These are phyloP conservation scores for Synanthedon formicaeformis DNA, from an alignment of 2,888 invertebrate species.

Conservation along the genomic window DNA sequence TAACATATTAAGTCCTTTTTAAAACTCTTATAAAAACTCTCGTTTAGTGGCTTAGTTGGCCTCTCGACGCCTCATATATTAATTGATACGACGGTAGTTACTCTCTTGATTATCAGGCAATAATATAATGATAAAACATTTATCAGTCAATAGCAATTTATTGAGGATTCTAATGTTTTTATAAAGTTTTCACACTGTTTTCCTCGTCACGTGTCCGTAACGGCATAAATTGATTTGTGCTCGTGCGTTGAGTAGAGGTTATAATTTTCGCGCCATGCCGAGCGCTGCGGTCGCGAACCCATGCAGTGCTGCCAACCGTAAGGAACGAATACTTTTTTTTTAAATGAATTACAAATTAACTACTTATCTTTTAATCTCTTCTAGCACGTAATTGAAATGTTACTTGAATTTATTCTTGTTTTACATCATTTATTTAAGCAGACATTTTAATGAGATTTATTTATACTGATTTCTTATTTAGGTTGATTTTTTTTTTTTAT, in stretches of 20 bases:
- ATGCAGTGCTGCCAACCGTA: constrained; percentile 40
- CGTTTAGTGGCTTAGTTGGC: no score
- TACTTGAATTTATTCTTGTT: neutral
- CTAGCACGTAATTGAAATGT: neutral
- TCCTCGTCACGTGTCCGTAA: constrained; percentile 24
- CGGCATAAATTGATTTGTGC: constrained; percentile 57
- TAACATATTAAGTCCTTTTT: no score
- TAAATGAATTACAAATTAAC: neutral
- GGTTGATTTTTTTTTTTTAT: no score
- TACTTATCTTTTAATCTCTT: neutral
- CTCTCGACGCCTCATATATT: no score
- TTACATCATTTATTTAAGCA: neutral
- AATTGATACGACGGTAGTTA: no score
- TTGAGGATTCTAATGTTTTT: no score
- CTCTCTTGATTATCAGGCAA: no score
- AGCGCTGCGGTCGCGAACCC: constrained; percentile 27
- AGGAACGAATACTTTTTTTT: constrained; percentile 2
- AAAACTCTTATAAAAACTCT: no score
- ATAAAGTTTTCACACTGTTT: neutral
- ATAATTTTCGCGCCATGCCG: constrained; percentile 63
- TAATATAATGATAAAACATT: no score
- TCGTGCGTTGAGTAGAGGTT: constrained; percentile 34
- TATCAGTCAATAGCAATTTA: no score
- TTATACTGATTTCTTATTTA: no score
- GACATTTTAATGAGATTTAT: neutral